A percentile compares a stretch with the other conserved stretches of the same genome.
phyloP scores from a whole-genome alignment of 2,113 vertebrate species.

The Corvus moneduloides region DNA sequence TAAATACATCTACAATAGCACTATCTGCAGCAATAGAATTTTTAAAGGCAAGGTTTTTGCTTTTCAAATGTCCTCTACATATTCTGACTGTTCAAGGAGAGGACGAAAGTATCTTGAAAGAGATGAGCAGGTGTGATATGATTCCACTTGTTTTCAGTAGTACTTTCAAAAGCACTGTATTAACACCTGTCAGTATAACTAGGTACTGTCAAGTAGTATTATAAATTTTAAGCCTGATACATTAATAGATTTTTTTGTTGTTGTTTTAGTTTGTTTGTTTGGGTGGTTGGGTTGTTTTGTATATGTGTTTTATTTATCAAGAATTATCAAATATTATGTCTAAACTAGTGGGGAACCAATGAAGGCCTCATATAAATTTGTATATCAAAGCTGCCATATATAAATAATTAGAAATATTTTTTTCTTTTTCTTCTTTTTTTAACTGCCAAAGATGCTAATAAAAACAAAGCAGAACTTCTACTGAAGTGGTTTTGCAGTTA shows the following conservation, averaged over 20 bases:
- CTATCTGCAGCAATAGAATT: neutral
- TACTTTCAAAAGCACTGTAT: neutral
- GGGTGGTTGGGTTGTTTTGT: neutral
- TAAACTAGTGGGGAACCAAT: neutral
- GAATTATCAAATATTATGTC: neutral
- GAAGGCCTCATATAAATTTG: neutral
- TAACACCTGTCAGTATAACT: neutral
- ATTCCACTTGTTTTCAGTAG: neutral
- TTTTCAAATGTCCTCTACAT: neutral
- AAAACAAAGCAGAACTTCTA: neutral
- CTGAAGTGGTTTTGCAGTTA: neutral
- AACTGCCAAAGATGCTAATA: neutral
- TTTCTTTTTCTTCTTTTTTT: neutral
- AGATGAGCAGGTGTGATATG: neutral
- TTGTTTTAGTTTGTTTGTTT: neutral
- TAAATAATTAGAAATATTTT: neutral
- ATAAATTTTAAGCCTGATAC: neutral
- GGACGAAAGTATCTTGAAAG: neutral
- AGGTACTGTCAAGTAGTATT: neutral
- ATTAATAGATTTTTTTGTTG: neutral
- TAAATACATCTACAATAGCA: neutral
- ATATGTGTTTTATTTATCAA: neutral
- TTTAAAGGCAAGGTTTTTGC: neutral
- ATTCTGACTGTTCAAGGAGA: neutral
- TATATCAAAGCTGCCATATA: neutral